phyloP scores from a whole-genome alignment of 2,888 invertebrate species.

The Noctuana brunneofusca region DNA sequence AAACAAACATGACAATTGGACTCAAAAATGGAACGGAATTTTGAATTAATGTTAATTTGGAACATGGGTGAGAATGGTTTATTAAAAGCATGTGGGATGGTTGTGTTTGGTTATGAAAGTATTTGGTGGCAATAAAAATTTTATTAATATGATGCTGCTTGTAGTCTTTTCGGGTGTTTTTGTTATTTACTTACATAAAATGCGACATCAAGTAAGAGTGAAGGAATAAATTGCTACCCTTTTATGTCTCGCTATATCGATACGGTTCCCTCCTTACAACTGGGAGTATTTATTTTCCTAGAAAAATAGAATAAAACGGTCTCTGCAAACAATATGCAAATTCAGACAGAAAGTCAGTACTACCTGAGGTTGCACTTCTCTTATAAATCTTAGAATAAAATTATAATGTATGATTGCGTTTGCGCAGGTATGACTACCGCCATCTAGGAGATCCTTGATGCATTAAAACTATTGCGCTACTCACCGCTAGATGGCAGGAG shows the following conservation, averaged over 20 bases:
- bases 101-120: not conserved
- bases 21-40: constrained; percentile 66
- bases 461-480: constrained; percentile 48
- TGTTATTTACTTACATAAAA: no score
- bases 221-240: no score
- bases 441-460: constrained; percentile 50
- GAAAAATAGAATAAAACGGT: no score
- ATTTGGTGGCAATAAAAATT: not conserved
- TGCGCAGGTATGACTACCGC: constrained; percentile 56
- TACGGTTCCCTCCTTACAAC: no score
- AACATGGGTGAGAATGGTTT: constrained; percentile 45
- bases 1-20: constrained; percentile 67
- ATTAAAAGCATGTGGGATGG: constrained; percentile 50
- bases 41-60: constrained; percentile 54
- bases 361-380: no score
- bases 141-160: no score
- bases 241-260: no score
- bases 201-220: no score
- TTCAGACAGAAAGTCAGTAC: no score
- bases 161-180: no score
- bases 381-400: not conserved
- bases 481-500: constrained; percentile 51
- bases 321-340: no score
- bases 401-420: constrained; percentile 41
- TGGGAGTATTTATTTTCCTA: no score